Base-by-base conservation (phyloP, 2,113 vertebrate genomes). In the Regulus satrapa region DNA sequence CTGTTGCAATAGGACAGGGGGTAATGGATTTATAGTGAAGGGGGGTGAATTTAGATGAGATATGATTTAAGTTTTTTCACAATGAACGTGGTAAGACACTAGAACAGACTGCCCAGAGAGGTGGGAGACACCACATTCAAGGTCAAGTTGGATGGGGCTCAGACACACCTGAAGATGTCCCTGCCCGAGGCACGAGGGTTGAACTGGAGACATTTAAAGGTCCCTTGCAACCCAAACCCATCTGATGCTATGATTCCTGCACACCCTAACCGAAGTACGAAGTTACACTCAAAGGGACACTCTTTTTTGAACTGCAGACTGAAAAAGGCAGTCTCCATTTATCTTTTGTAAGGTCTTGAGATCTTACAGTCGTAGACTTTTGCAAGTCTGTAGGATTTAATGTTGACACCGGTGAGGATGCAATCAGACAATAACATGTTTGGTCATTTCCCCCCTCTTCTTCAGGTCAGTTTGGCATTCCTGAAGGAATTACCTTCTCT, bases 401-500 rank as follows among this genome's bases (percentile, higher is more conserved):
- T 46, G 11, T 51, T 69, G 38, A 51, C 23, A 23, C 19, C 52
- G 40, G 8, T 80, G 29, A 74, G 13, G 36, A 46, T 64, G 12
- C 91, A 41, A 58, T 64, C 31, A 72, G 36, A 88, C n/a, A 91
- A 83, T 66, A 54, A n/a, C 18, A 3, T 26, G 9, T 92, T 88
- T 48, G 46, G 6, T 58, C 3, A 8, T 55, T 61, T 54, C 26
- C 9, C 17, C 5, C 8, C 19, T 82, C 36, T 77, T 79, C 51
- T 73, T 56, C 75, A 99, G 99, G 98, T 4, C 94, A 98, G 18
- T 98, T 98, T 94, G 94, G 89, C 8, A 26, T 99, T 95, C 99
- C 99, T 36, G 93, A 97, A n/a, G 99, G 96, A n/a, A 94, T 99
- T 38, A 96, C 99, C 49, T 98, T 99, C 84, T 99, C 98, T 45